Evolutionary conservation across 2,113 vertebrate genomes (phyloP), one percentile per base, ranked within the genome.

Genomic region (Clinocottus analis): DNA sequence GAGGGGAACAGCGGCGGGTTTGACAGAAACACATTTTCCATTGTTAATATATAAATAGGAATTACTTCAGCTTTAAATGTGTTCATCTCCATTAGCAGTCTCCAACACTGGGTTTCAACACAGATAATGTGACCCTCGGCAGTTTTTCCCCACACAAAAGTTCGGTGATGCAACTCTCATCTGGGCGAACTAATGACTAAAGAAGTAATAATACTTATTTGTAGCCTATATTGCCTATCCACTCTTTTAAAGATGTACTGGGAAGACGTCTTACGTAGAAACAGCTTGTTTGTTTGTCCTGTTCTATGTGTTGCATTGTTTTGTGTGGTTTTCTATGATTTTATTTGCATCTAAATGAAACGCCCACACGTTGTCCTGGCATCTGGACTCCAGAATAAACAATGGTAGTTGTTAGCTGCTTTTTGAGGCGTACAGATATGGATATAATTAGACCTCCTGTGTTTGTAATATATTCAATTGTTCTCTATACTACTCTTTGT

Each of bases 271-370:
- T 19, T 12, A 25, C 1, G 1, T 56, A 16, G 3, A 5, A 59
- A 59, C 23, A 72, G 21, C 58, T 25, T 51, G 16, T 61, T 53
- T 53, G 1, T 49, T 55, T 55, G 17, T 33, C 56, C 12, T 21
- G 23, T 10, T 33, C 56, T 35, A 33, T 21, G 17, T n/a, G 31
- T 19, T 51, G 29, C 61, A 66, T 61, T 25, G n/a, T 63, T 39
- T 79, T 19, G 47, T 7, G n/a, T 76, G 61, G 41, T 55, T 58
- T 72, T 59, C 14, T 66, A 19, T 33, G 53, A 47, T 71, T 75
- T 77, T 51, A 84, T 80, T 76, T 76, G 68, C 68, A 85, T 80
- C 9, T 58, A 25, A 80, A 75, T 75, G 55, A 78, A 68, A 80
- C 21, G 9, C 62, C 23, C 55, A 75, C 75, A 33, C 37, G 23